Base-by-base conservation (phyloP, 2,113 vertebrate species). In the Hippocampus guttulatus region DNA sequence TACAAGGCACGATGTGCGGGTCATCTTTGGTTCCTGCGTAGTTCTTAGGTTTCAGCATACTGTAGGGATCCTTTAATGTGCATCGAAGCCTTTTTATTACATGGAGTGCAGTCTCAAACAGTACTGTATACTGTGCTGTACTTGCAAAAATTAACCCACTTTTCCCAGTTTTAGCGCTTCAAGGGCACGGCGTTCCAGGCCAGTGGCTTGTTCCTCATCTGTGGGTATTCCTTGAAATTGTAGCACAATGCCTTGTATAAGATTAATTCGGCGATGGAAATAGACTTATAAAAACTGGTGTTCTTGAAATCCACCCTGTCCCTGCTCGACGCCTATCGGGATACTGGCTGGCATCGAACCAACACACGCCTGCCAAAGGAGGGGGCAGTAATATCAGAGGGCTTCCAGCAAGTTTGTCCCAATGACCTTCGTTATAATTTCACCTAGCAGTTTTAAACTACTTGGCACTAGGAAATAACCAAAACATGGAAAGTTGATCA, bases 151-250 rank as follows among this genome's bases (percentile, higher is more conserved):
- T 41, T 20, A 33, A 40, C 40, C 30, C 64, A 92, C 92, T 87
- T 92, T 78, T 74, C 92, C 93, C 64, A 83, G 83, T 62, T 92
- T 93, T 5, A 91, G n/a, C 5, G 84, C 89, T 78, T 89, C 77
- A 64, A 93, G n/a, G 27, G 86, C 66, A 20, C 87, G 89, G 15
- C 87, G 71, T 79, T 94, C 93, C 74, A 94, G 70, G 6, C 93
- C 93, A 20, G 93, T 93, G 2, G 92, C 91, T 77, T 94, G 93
- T n/a, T 94, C 91, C 0, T 94, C 93, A 89, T 94, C 91, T 27
- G 91, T 92, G 33, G 93, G 93, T 63, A 94, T 78, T 60, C 91
- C 92, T 94, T 81, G 21, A 52, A 73, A 49, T 20, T 1, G 54
- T 3, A 54, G 4, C 47, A 18, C 21, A 64, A 8, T 51, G 11